Base-by-base conservation (phyloP, 2,888 invertebrate species). In the Eulithis prunata region DNA sequence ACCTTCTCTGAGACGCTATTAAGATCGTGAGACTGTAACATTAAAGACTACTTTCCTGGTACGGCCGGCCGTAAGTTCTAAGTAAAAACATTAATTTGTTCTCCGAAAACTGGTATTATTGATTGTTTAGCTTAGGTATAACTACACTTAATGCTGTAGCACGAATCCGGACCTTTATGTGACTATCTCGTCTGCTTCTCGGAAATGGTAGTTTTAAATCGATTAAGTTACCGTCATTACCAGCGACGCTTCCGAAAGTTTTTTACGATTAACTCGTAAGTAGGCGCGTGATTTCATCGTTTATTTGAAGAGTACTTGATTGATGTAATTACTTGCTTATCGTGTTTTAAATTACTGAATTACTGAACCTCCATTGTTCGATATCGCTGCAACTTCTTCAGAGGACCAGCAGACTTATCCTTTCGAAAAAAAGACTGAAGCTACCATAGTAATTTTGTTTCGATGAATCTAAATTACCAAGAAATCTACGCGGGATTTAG, bases 51-150 rank as follows among this genome's bases (percentile, higher is more conserved):
- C 79, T 82, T 83, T 81, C 82, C 78, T 73, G 76, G 80, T 83
- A 83, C 73, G 71, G 60, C 62, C 73, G 75, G 73, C 65, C 71
- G 76, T 71, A 77, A 72, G 73, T 81, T 83, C 79, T 78, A 74
- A 76, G 80, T 82, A 82, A 82, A 80, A 79, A 76, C 76, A 77
- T 81, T 82, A 82, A 80, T 81, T 78, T 71, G 75, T 82, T 84
- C 82, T 79, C 79, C 79, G 83, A 83, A 83, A 79, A 78, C 78
- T 75, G 65, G 72, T 71, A 73, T 75, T 78, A 78, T 80, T 79
- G 81, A 81, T 82, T 80, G 83, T 79, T 76, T 72, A 75, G 75
- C 75, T 78, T 77, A 76, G 55, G 69, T 69, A 71, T 68, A 70
- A 70, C 71, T 68, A 68, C 65, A 70, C 66, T 69, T 69, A 71